Percentiles rank a stretch among this genome's conserved stretches.
Evolutionary conservation across 2,113 vertebrate genomes (phyloP).

Genomic region (Rhagologus leucostigma): DNA sequence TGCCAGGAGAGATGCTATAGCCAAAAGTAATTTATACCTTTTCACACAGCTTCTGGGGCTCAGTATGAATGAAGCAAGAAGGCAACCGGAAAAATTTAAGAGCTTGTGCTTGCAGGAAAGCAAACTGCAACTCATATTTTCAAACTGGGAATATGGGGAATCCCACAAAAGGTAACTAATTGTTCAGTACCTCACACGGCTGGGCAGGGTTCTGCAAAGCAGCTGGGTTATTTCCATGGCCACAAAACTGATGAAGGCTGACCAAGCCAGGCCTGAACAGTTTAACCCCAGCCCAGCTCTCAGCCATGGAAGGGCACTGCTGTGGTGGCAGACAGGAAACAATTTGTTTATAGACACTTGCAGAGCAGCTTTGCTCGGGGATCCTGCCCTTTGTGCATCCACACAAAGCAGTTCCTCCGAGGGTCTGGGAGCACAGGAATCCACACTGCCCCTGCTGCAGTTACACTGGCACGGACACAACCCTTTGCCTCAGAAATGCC

Average conservation of each 20-base stretch:
- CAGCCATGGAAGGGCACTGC: neutral
- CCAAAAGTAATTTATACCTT: neutral
- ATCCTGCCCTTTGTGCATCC: neutral
- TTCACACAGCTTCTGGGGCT: neutral
- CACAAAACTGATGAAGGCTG: neutral
- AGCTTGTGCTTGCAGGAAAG: neutral
- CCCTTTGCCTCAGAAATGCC: neutral
- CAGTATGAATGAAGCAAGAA: neutral
- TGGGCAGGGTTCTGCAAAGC: neutral
- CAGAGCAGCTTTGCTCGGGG: neutral
- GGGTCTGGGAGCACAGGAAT: neutral
- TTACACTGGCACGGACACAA: neutral
- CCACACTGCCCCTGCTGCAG: neutral
- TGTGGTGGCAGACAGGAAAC: neutral
- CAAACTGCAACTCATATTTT: neutral
- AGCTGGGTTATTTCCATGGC: neutral
- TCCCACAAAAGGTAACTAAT: neutral
- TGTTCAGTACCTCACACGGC: neutral
- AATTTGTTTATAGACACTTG: fast-evolving
- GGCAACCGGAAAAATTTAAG: neutral
- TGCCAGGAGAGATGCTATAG: neutral
- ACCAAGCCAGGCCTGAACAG: neutral
- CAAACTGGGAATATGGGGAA: neutral
- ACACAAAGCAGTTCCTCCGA: neutral
- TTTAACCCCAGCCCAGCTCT: neutral